These are phyloP conservation scores for Cylloceria caligata DNA, from an alignment of 2,888 invertebrate species.

Conservation along the genomic window DNA sequence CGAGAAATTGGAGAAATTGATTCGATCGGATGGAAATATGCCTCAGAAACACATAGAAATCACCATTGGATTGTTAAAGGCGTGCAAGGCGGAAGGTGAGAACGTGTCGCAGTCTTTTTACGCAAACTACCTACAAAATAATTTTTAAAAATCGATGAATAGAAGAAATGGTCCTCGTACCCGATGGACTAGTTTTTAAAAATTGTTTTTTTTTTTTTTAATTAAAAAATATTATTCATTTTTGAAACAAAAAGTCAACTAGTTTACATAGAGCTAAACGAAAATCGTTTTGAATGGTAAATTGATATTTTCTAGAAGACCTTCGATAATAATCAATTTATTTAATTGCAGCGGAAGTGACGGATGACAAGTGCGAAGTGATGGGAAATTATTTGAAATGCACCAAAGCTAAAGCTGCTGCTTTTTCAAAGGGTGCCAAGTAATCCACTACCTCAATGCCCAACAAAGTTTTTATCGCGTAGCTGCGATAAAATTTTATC, in stretches of 20 bases:
- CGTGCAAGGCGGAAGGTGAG: conserved; percentile 55
- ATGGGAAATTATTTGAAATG: conserved; percentile 55
- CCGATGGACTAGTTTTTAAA: no score
- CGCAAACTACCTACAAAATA: not conserved
- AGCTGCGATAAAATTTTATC: no score
- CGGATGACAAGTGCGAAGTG: conserved; percentile 58
- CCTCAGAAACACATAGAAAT: conserved; percentile 13
- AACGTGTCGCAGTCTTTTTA: not conserved
- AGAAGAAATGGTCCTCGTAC: no score
- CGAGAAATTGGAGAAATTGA: conserved; percentile 51
- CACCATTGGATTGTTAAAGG: conserved; percentile 23
- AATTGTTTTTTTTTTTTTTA: no score
- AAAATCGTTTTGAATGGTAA: not conserved
- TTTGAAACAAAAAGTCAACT: no score
- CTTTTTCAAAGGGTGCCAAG: not conserved
- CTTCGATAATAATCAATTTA: not conserved
- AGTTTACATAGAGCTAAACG: no score
- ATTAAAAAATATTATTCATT: not conserved
- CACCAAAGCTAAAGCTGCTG: not conserved
- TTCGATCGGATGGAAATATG: conserved; percentile 39
- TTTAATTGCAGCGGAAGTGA: conserved; percentile 58
- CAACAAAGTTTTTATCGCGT: no score
- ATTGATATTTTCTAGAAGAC: not conserved
- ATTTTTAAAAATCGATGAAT: no score
- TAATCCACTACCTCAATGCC: not conserved